Conservation (phyloP, 2,797 vertebrate species). For the Acridotheres tristis region DNA sequence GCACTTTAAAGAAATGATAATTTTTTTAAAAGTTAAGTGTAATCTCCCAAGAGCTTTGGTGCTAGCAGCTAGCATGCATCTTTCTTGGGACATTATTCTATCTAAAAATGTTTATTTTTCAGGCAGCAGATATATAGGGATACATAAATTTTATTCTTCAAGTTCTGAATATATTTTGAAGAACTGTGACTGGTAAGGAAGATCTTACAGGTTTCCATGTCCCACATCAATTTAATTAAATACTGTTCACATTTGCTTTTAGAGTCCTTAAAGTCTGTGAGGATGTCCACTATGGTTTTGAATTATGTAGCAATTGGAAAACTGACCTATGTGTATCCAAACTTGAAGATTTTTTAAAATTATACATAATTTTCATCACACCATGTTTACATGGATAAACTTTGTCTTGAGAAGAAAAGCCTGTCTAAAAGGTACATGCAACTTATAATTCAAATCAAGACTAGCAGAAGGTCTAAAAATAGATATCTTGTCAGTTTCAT, state of each 20-base stretch:
- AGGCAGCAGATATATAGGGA: not conserved
- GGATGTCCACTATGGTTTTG: not conserved
- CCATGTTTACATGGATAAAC: not conserved
- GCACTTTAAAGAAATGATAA: not conserved
- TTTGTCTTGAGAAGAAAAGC: not conserved
- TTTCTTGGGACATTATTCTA: not conserved
- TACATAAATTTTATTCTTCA: not conserved
- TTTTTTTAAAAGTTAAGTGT: not conserved
- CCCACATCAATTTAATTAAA: not conserved
- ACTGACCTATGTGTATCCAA: not conserved
- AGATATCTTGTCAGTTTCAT: slow-evolving; percentile 32
- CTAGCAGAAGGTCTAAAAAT: slow-evolving; percentile 21
- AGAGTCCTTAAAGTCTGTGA: not conserved
- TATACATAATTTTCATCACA: not conserved
- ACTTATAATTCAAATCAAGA: slow-evolving; percentile 2
- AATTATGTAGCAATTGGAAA: not conserved
- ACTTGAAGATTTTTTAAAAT: not conserved
- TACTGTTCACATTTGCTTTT: not conserved
- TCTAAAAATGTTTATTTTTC: not conserved
- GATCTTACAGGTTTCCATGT: not conserved
- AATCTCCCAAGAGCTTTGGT: not conserved
- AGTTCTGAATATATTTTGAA: not conserved
- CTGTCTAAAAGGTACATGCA: not conserved
- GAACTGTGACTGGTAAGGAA: not conserved
- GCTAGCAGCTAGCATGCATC: not conserved